These are phyloP conservation scores for Mycteria americana DNA, from an alignment of 2,797 vertebrate genomes.

Conservation along the genomic window DNA sequence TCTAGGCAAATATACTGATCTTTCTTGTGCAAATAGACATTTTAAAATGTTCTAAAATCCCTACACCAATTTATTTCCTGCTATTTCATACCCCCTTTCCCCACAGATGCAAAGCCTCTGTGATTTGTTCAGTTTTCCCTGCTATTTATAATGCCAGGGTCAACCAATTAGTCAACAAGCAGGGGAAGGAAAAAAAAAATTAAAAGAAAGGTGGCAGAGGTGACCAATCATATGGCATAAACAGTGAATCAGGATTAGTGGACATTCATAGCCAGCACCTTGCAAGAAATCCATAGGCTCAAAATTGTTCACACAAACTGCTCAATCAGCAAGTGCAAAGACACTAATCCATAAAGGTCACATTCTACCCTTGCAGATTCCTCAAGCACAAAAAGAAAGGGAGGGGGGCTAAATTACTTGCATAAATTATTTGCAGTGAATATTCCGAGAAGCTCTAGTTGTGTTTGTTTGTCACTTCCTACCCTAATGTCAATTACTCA, in stretches of 20 bases:
- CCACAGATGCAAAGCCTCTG: neutral
- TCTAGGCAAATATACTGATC: neutral
- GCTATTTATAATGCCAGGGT: neutral
- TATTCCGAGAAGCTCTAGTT: neutral
- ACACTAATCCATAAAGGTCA: constrained; percentile 48
- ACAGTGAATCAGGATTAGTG: constrained; percentile 32
- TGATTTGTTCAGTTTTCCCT: neutral
- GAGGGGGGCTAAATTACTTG: neutral
- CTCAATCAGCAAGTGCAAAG: neutral
- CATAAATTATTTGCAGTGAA: constrained; percentile 49
- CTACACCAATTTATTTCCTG: neutral
- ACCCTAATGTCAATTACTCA: constrained; percentile 44
- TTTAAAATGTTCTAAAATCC: neutral
- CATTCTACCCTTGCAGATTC: neutral
- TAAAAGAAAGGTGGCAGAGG: neutral
- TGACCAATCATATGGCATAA: constrained; percentile 29
- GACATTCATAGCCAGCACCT: constrained; percentile 25
- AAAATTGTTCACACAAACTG: constrained; percentile 17
- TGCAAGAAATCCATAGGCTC: constrained; percentile 33
- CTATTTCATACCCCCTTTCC: neutral
- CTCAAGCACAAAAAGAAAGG: neutral
- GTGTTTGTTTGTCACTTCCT: constrained; percentile 36
- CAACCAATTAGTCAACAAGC: constrained; percentile 13
- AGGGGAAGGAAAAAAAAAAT: neutral
- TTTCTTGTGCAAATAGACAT: neutral